Percentiles rank a stretch among this genome's conserved stretches.
Evolutionary conservation across 2,888 invertebrate species (phyloP).

Genomic region (Epiblema foenella): DNA sequence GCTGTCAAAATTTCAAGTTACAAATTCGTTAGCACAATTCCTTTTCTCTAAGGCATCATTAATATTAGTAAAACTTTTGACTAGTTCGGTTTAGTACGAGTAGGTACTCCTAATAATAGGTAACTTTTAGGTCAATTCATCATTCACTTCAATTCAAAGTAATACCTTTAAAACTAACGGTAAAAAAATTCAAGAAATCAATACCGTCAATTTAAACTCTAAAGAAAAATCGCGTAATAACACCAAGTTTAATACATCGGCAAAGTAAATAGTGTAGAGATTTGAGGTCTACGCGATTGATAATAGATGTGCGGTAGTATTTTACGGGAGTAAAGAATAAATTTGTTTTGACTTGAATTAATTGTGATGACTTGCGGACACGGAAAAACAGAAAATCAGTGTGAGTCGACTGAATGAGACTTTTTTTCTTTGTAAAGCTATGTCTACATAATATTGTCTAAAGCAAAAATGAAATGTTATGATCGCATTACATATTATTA

Average conservation of each 20-base stretch:
- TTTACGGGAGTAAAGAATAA: slow-evolving; percentile 16
- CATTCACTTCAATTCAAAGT: neutral
- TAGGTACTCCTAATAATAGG: neutral
- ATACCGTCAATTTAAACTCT: slow-evolving; percentile 9
- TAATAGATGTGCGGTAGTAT: neutral
- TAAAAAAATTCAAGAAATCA: slow-evolving; percentile 25
- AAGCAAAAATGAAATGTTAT: too few relatives aligned
- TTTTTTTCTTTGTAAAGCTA: slow-evolving; percentile 28
- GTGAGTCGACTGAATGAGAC: slow-evolving; percentile 23
- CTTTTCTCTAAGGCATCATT: neutral
- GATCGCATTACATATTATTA: too few relatives aligned
- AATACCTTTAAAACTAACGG: slow-evolving; percentile 10
- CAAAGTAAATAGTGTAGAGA: neutral
- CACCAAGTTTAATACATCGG: neutral
- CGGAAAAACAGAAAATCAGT: slow-evolving; percentile 42
- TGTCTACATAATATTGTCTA: neutral
- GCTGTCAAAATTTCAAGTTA: neutral
- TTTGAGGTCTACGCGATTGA: slow-evolving; percentile 1
- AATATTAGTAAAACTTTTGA: neutral
- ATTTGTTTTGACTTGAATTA: slow-evolving; percentile 44
- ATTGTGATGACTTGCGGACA: slow-evolving; percentile 47
- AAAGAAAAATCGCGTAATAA: slow-evolving; percentile 19
- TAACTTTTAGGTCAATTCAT: neutral
- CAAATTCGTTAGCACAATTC: neutral
- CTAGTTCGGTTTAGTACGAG: neutral